A percentile compares a stretch with the other conserved stretches of the same genome.
These are phyloP conservation scores for Lycopodina hypogea DNA, from an alignment of 37 sponge, comb jelly and placozoan genomes.

Conservation along the genomic window DNA sequence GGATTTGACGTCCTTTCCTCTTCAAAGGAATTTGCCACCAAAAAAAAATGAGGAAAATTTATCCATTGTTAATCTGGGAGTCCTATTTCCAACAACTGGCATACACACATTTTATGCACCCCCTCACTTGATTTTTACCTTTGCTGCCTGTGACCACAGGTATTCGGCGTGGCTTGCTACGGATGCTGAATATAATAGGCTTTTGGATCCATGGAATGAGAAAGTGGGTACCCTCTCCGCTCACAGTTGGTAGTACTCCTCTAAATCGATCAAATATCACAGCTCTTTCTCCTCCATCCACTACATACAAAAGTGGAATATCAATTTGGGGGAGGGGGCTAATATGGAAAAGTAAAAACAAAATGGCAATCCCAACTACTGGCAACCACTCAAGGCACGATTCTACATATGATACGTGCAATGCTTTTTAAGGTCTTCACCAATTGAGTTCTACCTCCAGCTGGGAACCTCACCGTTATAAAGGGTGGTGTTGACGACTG, in stretches of 20 bases:
- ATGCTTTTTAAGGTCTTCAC: no score
- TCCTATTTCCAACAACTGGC: no score
- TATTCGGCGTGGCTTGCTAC: constrained; percentile 84
- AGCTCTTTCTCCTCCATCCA: constrained; percentile 93
- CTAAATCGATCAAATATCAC: constrained; percentile 90
- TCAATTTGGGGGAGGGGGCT: not conserved
- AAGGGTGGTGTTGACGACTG: constrained; percentile 75
- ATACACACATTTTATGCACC: not conserved
- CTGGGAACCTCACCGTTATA: constrained; percentile 92
- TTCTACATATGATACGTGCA: no score
- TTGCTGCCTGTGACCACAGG: constrained; percentile 93
- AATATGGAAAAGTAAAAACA: not conserved
- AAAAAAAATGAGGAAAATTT: no score
- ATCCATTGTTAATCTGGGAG: no score
- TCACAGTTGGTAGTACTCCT: constrained; percentile 74
- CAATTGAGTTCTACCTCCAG: no score
- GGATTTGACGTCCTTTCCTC: no score
- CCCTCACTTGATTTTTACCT: constrained; percentile 37
- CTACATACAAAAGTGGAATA: constrained; percentile 54
- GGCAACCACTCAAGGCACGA: no score
- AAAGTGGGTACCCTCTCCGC: constrained; percentile 95
- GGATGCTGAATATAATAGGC: constrained; percentile 85
- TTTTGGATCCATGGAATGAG: constrained; percentile 87
- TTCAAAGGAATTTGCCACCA: no score
- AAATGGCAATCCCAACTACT: no score